Base-by-base conservation (phyloP, 2,888 invertebrate genomes). In the Himalopsyche kuldschensis region DNA sequence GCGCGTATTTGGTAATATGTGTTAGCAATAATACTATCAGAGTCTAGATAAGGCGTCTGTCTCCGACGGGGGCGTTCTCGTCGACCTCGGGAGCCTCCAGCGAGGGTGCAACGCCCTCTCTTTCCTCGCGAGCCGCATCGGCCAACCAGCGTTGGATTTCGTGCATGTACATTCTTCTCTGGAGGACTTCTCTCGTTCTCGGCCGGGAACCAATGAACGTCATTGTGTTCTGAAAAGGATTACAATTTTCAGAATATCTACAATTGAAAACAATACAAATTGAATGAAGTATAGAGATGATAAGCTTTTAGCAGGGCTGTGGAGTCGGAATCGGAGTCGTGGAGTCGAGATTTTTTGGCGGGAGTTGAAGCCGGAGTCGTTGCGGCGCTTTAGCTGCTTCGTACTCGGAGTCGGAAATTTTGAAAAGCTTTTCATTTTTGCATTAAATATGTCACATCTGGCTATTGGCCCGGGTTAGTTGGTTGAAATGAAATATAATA, bases 81-180 rank as follows among this genome's bases (percentile, higher is more conserved):
- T 81, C 83, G 4, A 10, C 46, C 35, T 75, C 75, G 76, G 3
- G 75, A n/a, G 20, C 47, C 24, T 11, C 47, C 30, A 27, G 27
- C 24, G 27, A 78, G 24, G 32, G 79, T 15, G 69, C 17, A 75
- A 15, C 30, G 17, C 41, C 83, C 27, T 83, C 83, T 83, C 88
- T 88, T 88, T 94, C 94, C 84, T 91, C 91, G 27, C 92, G 90
- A 75, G 94, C 94, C 1, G 94, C 95, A 87, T 96, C 95, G 0
- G 93, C 90, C 46, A 96, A 90, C 96, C 96, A 96, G 88, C 94
- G 94, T 85, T 93, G 93, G 88, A 96, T 95, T 87, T 96, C 96
- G 10, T 92, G 89, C 85, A 93, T 94, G 89, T 96, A 96, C 96
- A 96, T 96, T 87, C 95, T 92, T 86, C 94, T 91, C 88, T 95